phyloP scores from a whole-genome alignment of 2,113 vertebrate genomes.

The Oriolus oriolus region DNA sequence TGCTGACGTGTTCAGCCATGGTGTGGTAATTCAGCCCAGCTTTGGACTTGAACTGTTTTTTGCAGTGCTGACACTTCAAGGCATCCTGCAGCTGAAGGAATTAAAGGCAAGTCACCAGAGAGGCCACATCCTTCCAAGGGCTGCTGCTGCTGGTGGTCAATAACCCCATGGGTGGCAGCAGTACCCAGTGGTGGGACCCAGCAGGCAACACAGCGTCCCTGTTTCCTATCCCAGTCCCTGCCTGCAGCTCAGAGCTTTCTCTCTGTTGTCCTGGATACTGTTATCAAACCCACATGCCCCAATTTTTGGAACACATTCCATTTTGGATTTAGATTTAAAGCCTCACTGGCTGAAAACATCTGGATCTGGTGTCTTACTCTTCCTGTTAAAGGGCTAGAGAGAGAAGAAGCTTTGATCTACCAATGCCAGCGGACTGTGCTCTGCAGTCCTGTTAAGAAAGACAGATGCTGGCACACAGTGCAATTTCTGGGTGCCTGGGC shows the following conservation, averaged over 20 bases:
- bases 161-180: background rate
- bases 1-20: slow-evolving; percentile 91
- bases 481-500: background rate
- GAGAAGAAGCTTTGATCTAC: slow-evolving; percentile 4
- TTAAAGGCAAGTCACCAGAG: background rate
- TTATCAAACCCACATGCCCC: background rate
- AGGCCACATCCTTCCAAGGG: background rate
- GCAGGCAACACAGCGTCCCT: background rate
- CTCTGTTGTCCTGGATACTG: background rate
- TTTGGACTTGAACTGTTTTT: slow-evolving; percentile 97
- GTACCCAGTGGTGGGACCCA: background rate
- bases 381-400: background rate
- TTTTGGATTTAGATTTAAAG: slow-evolving; percentile 7
- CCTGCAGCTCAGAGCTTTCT: background rate
- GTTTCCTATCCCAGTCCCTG: background rate
- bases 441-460: background rate
- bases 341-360: background rate
- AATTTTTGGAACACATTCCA: background rate
- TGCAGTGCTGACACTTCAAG: slow-evolving; percentile 93
- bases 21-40: slow-evolving; percentile 97
- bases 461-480: background rate
- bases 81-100: slow-evolving; percentile 88
- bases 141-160: background rate
- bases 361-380: background rate
- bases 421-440: background rate